These are phyloP conservation scores for Malthinus flaveolus DNA, from an alignment of 2,888 invertebrate genomes.

Conservation along the genomic window DNA sequence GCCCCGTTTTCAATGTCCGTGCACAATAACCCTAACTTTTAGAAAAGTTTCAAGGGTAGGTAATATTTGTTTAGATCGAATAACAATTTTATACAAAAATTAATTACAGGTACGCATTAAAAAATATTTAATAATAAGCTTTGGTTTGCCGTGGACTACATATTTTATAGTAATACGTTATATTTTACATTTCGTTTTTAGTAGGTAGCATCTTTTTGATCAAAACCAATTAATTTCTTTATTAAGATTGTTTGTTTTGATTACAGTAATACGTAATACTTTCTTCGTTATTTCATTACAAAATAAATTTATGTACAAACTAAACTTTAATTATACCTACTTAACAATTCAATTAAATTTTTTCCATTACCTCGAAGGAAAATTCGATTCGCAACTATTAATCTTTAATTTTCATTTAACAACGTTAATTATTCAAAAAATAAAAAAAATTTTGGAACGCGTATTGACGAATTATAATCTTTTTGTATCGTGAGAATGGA, in stretches of 20 bases:
- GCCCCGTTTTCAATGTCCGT: too few species aligned
- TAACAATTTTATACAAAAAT: not conserved
- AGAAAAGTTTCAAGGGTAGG: too few species aligned
- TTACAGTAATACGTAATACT: not conserved
- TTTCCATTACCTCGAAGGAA: not conserved
- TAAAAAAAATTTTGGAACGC: too few species aligned
- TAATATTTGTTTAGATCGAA: too few species aligned
- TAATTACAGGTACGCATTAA: slow-evolving; percentile 1
- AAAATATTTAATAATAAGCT: slow-evolving; percentile 8
- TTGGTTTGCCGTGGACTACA: slow-evolving; percentile 25
- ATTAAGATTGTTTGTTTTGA: slow-evolving; percentile 1
- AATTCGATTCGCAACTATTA: too few species aligned
- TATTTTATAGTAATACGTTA: slow-evolving; percentile 17
- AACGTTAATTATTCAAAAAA: too few species aligned
- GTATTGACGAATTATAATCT: not conserved
- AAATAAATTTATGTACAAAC: slow-evolving; percentile 1
- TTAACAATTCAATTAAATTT: slow-evolving; percentile 1
- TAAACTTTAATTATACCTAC: not conserved
- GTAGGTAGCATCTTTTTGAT: slow-evolving; percentile 8
- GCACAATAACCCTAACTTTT: too few species aligned
- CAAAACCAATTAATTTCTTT: not conserved
- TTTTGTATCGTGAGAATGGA: slow-evolving; percentile 13
- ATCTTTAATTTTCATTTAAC: too few species aligned
- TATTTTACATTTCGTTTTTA: slow-evolving; percentile 6
- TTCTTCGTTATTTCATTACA: not conserved